Evolutionary conservation across 1,140 invertebrate genomes (phyloP), one percentile per base, ranked within the genome.

Genomic region (Plodia interpunctella): DNA sequence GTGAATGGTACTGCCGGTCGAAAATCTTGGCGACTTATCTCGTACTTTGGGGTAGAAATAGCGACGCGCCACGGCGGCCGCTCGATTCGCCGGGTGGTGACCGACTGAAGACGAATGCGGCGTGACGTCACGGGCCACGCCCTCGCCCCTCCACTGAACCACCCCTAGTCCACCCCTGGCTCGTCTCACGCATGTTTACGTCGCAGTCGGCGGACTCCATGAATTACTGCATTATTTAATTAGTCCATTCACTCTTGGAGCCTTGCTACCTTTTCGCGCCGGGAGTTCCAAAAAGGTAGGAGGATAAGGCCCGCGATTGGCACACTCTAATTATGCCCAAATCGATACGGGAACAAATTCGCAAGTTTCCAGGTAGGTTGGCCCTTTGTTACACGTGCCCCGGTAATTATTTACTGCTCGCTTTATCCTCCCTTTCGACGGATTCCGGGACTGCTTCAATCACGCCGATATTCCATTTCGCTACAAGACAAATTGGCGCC

Each of bases 1-100:
- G 89, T 78, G 89, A 90, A 79, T 90, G 89, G 70, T 90, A 90
- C 86, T 90, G 89, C 62, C 87, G 83, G 89, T 90, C 87, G 87
- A 90, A 90, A 90, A 90, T 90, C 72, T 90, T 89, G 89, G 81
- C 83, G 78, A 75, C 73, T 88, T 86, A 52, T 82, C 60, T 82
- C 80, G 80, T 83, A 83, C 78, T 82, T 78, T 59, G 72, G 76
- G 74, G 72, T 69, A 65, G 62, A 78, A 74, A 74, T 71, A 67
- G 75, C 80, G 83, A 78, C 78, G 75, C 79, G 80, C 70, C 76
- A 74, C 77, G 77, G 74, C 81, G 81, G 74, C 83, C 83, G 83
- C 69, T 76, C 59, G 61, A 60, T 66, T 59, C 83, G 81, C 78
- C 81, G 80, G 83, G 74, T 78, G 72, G 66, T 82, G 79, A 78